Base-by-base conservation (phyloP, 2,113 vertebrate genomes). In the Perca fluviatilis region DNA sequence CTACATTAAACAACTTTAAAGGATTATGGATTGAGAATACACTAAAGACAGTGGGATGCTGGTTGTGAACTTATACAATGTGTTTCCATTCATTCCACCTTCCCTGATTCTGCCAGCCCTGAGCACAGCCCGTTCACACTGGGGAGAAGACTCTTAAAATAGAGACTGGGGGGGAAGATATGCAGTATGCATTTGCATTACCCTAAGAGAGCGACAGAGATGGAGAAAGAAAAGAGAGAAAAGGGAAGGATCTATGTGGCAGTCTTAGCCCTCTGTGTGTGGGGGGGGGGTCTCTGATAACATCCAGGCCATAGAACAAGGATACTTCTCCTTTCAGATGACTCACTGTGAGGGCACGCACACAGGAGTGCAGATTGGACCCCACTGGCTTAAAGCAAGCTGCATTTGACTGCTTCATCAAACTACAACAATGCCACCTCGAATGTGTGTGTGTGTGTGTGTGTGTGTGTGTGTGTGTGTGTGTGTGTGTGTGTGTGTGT, bases 71-170 rank as follows among this genome's bases (percentile, higher is more conserved):
- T 58, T 63, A 19, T 10, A 49, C 79, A 88, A 67, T 85, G 58
- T 74, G 71, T 83, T 83, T 89, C 70, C 82, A 92, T 92, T 86
- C 90, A 91, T 72, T 86, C 85, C 85, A 80, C 80, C 77, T 86
- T 88, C 80, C 81, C 86, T 83, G 71, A 85, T 82, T 85, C 82
- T 85, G 74, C 80, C 88, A 86, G 86, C 90, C 90, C 74, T 11
- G 5, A 93, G 90, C 80, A 54, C 68, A 72, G 71, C 50, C 62
- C 13, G 54, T 64, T 84, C 88, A 88, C 89, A 64, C 90, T 60
- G 83, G 88, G 84, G 88, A 91, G 77, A 80, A 70, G 66, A 77
- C 70, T 85, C 90, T 88, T 91, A 91, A 93, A 91, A 94, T 92
- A 93, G 93, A 89, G 67, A 85, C 77, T 50, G 16, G 56, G 23